Conservation (phyloP, 2,113 vertebrate species). For the Podocnemis expansa region DNA sequence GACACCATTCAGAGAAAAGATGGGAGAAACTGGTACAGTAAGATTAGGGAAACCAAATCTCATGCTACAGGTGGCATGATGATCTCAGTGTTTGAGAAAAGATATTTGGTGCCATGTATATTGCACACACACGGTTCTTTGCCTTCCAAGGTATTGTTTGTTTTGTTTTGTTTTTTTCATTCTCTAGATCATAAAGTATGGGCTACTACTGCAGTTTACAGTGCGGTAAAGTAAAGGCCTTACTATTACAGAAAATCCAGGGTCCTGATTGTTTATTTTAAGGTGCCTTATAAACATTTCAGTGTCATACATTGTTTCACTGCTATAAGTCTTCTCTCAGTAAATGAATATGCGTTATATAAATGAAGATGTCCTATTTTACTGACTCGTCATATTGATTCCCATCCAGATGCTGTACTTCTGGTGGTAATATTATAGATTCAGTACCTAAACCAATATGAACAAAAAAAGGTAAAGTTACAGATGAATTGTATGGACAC, state of each 20-base stretch:
- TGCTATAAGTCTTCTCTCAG: not conserved
- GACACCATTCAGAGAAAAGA: not conserved
- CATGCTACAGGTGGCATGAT: not conserved
- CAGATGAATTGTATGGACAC: not conserved
- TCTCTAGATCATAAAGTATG: not conserved
- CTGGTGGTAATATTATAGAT: not conserved
- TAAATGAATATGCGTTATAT: not conserved
- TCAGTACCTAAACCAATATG: not conserved
- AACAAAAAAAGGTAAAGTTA: constrained; percentile 10
- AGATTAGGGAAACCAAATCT: not conserved
- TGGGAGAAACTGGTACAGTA: not conserved
- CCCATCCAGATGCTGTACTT: not conserved
- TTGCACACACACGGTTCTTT: not conserved
- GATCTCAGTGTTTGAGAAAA: not conserved
- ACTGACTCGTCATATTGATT: not conserved
- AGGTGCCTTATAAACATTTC: not conserved
- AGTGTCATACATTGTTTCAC: not conserved
- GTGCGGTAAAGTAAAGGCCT: not conserved
- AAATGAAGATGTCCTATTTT: not conserved
- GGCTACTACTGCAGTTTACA: not conserved
- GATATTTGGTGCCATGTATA: not conserved
- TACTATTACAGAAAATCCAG: not conserved
- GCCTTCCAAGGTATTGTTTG: not conserved
- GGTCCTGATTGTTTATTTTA: not conserved
- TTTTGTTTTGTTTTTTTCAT: not conserved